phyloP scores from a whole-genome alignment of 2,797 vertebrate genomes.

The Oryzias dopingdopingensis region DNA sequence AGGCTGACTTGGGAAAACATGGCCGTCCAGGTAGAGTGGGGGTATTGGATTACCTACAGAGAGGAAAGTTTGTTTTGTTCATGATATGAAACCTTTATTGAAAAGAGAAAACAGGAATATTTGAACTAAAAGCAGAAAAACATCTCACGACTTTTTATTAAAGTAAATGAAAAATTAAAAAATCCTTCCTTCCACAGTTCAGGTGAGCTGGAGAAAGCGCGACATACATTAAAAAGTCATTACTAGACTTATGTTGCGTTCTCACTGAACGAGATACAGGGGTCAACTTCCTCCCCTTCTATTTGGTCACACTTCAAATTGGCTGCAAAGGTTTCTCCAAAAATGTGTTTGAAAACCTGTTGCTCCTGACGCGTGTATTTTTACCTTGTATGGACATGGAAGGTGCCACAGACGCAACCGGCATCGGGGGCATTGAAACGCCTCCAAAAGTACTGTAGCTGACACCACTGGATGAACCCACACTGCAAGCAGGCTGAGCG shows the following conservation, averaged over 20 bases:
- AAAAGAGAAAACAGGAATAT: not conserved
- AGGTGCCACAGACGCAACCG: conserved; percentile 94
- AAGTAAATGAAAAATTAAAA: too few relatives aligned
- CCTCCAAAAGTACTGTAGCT: conserved; percentile 97
- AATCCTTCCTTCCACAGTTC: too few relatives aligned
- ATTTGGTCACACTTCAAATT: too few relatives aligned
- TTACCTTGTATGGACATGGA: conserved; percentile 98
- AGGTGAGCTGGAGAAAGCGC: too few relatives aligned
- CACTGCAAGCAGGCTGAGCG: conserved; percentile 88
- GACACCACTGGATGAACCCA: conserved; percentile 90
- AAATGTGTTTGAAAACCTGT: too few relatives aligned
- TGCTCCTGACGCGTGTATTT: too few relatives aligned
- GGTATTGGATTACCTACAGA: conserved; percentile 91
- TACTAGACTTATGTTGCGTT: too few relatives aligned
- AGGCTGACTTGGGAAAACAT: conserved; percentile 94
- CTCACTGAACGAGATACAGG: too few relatives aligned
- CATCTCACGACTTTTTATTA: too few relatives aligned
- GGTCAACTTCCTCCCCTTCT: too few relatives aligned
- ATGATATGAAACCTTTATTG: not conserved
- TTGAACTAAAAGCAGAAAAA: not conserved
- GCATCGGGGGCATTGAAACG: conserved; percentile 97
- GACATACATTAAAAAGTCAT: too few relatives aligned
- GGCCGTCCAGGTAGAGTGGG: conserved; percentile 94
- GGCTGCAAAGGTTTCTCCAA: too few relatives aligned
- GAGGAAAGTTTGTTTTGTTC: not conserved